phyloP scores from a whole-genome alignment of 2,888 invertebrate species.

The Plebejus melissa region DNA sequence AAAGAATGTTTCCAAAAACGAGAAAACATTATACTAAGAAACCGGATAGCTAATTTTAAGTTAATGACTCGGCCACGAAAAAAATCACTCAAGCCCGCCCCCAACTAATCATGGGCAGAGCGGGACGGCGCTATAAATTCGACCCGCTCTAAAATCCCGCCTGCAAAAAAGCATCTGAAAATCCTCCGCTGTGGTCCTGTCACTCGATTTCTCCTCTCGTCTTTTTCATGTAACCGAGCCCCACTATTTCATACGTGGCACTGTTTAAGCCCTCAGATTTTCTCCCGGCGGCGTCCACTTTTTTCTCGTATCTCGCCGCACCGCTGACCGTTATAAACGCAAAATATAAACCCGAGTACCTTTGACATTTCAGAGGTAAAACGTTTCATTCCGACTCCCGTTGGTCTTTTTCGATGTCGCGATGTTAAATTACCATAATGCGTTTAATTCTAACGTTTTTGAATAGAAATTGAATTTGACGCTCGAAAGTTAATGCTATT shows the following conservation, averaged over 20 bases:
- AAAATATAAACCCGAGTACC: slow-evolving; percentile 76
- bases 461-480: slow-evolving; percentile 27
- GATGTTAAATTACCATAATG: slow-evolving; percentile 12
- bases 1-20: slow-evolving; percentile 15
- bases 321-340: slow-evolving; percentile 75
- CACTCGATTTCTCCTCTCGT: slow-evolving; percentile 77
- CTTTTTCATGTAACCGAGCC: slow-evolving; percentile 78
- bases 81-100: slow-evolving; percentile 52
- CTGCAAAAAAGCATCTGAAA: slow-evolving; percentile 74
- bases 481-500: background rate
- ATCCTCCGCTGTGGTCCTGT: slow-evolving; percentile 71
- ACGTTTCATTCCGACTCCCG: slow-evolving; percentile 65
- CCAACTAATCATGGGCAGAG: slow-evolving; percentile 63
- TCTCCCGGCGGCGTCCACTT: slow-evolving; percentile 71
- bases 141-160: slow-evolving; percentile 63
- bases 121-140: slow-evolving; percentile 65
- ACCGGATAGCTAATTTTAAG: slow-evolving; percentile 37
- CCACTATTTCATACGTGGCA: slow-evolving; percentile 77
- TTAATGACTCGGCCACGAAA: slow-evolving; percentile 41
- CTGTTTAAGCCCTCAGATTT: slow-evolving; percentile 79
- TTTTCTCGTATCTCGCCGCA: slow-evolving; percentile 68
- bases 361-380: slow-evolving; percentile 76
- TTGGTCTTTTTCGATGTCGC: slow-evolving; percentile 51
- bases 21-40: slow-evolving; percentile 31
- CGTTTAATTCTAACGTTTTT: background rate